phyloP scores from a whole-genome alignment of 2,113 vertebrate genomes.

The Elaphurus davidianus region DNA sequence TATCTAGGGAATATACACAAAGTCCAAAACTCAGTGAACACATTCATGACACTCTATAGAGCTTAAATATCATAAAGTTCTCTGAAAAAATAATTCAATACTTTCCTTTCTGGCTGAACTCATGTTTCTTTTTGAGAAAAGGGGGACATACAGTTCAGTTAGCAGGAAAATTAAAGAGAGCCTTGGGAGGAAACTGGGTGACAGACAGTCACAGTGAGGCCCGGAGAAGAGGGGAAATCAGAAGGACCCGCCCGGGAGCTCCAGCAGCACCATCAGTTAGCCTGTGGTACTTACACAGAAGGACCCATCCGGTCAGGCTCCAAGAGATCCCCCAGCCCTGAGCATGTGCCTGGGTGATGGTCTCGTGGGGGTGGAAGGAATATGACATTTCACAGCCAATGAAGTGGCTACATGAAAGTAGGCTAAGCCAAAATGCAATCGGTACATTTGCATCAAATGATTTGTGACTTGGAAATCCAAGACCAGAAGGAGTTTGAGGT shows the following conservation, averaged over 20 bases:
- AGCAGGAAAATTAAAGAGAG: neutral
- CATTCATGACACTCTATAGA: neutral
- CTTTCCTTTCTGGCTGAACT: neutral
- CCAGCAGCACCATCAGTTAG: neutral
- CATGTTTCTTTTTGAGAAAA: neutral
- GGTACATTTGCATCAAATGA: too few species aligned
- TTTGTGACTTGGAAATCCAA: neutral
- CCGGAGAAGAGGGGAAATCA: neutral
- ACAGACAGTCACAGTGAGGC: too few species aligned
- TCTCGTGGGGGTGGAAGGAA: accelerated
- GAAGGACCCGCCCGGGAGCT: neutral
- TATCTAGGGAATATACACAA: neutral
- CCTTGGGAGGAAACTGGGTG: neutral
- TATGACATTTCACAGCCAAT: too few species aligned
- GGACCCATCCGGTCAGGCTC: neutral
- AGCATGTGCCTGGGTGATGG: neutral
- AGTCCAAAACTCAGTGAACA: neutral
- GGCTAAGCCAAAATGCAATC: neutral
- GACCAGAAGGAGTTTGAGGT: neutral
- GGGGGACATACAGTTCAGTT: neutral
- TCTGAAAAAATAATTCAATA: neutral
- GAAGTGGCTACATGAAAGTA: neutral
- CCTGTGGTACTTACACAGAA: neutral
- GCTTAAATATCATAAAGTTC: neutral
- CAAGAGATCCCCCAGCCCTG: neutral